A percentile compares a stretch with the other conserved stretches of the same genome.
These are phyloP conservation scores for Dallia pectoralis DNA, from an alignment of 2,797 vertebrate species.

Conservation along the genomic window DNA sequence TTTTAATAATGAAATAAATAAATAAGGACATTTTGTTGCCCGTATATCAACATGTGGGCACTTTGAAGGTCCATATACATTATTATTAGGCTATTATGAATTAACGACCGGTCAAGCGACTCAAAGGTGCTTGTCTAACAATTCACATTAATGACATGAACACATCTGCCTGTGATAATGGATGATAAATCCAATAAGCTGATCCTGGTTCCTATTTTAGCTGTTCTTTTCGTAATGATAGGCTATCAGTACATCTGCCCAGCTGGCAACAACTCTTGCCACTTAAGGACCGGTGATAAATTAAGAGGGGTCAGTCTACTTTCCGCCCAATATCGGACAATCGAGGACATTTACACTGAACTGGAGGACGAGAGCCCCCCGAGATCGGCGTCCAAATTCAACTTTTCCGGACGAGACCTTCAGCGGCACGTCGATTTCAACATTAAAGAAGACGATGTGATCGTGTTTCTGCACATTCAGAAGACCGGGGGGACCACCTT, in stretches of 20 bases:
- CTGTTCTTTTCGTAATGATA: slow-evolving; percentile 91
- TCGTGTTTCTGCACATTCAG: slow-evolving; percentile 97
- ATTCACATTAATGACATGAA: slow-evolving; percentile 73
- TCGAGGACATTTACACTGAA: slow-evolving; percentile 74
- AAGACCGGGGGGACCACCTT: slow-evolving; percentile 98
- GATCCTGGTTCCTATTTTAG: slow-evolving; percentile 88
- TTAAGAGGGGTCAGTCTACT: slow-evolving; percentile 70
- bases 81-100: slow-evolving; percentile 33
- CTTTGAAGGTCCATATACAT: slow-evolving; percentile 39
- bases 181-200: slow-evolving; percentile 93
- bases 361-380: slow-evolving; percentile 74
- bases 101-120: slow-evolving; percentile 45
- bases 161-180: slow-evolving; percentile 79
- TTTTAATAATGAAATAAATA: slow-evolving; percentile 11
- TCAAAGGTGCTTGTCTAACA: slow-evolving; percentile 34
- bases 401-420: slow-evolving; percentile 87
- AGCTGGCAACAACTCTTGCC: slow-evolving; percentile 83
- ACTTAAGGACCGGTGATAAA: slow-evolving; percentile 76
- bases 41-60: slow-evolving; percentile 69
- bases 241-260: slow-evolving; percentile 94
- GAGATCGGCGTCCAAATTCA: slow-evolving; percentile 77
- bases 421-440: slow-evolving; percentile 90
- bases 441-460: slow-evolving; percentile 91
- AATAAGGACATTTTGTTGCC: slow-evolving; percentile 3
- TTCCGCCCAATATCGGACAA: slow-evolving; percentile 60